A percentile compares a stretch with the other conserved stretches of the same genome.
phyloP scores from a whole-genome alignment of 2,797 vertebrate species.

The Furcifer pardalis region DNA sequence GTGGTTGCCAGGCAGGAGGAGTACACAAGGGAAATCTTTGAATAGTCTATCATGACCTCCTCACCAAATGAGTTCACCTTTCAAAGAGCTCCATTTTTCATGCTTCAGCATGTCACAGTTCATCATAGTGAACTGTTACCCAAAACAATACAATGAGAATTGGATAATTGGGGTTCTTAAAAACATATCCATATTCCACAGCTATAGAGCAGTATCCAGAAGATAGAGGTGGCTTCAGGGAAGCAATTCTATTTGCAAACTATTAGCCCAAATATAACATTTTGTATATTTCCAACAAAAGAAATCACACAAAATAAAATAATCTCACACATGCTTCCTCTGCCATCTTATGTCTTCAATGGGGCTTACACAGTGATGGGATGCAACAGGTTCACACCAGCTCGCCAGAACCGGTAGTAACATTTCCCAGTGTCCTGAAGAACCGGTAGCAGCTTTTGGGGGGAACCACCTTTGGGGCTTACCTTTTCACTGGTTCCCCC shows the following conservation, averaged over 20 bases:
- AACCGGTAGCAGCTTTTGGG: no score
- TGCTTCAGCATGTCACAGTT: conserved; percentile 45
- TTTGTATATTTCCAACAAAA: neutral
- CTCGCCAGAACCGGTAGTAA: no score
- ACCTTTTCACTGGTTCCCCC: no score
- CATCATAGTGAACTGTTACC: conserved; percentile 42
- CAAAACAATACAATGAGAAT: conserved; percentile 30
- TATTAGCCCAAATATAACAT: conserved; percentile 6
- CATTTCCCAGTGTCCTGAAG: no score
- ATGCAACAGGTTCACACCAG: no score
- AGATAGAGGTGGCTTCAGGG: conserved; percentile 35
- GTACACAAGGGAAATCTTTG: conserved; percentile 8
- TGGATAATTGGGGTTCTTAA: conserved; percentile 31
- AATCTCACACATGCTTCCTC: conserved; percentile 7
- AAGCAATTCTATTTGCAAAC: conserved; percentile 40
- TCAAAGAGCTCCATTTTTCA: conserved; percentile 44
- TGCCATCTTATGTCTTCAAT: neutral
- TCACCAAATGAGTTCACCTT: conserved; percentile 37
- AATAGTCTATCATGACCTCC: conserved; percentile 49
- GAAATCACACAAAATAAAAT: no score
- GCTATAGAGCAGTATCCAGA: conserved; percentile 49
- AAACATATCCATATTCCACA: conserved; percentile 53
- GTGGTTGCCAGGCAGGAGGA: conserved; percentile 5
- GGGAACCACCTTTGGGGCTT: no score
- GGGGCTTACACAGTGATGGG: no score